A percentile compares a stretch with the other conserved stretches of the same genome.
These are phyloP conservation scores for Eueremaeus valkanovi DNA, from an alignment of 2,888 invertebrate species.

Conservation along the genomic window DNA sequence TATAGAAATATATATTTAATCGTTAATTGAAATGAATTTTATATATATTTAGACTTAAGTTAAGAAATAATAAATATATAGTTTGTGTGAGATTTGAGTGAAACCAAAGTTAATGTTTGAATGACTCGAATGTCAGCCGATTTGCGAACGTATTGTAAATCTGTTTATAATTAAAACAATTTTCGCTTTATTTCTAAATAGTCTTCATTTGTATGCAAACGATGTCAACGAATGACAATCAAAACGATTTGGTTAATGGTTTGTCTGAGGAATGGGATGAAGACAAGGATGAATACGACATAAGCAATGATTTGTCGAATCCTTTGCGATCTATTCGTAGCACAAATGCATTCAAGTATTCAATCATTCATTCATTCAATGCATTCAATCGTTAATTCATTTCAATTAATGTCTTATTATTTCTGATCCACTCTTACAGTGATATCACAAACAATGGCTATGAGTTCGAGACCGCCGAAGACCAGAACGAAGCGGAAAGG, in stretches of 20 bases:
- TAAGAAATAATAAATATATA: too few species aligned
- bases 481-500: constrained; percentile 10
- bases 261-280: background rate
- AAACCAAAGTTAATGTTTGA: too few species aligned
- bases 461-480: constrained; percentile 39
- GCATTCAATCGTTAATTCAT: background rate
- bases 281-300: background rate
- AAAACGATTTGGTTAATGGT: background rate
- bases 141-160: too few species aligned
- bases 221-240: background rate
- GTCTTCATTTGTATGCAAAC: too few species aligned
- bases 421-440: background rate
- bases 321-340: background rate
- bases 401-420: background rate
- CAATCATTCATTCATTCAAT: background rate
- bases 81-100: too few species aligned
- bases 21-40: too few species aligned
- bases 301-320: background rate
- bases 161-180: too few species aligned
- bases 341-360: background rate
- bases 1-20: too few species aligned
- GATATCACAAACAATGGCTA: constrained; percentile 3
- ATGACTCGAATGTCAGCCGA: too few species aligned
- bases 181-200: too few species aligned
- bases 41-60: too few species aligned